phyloP scores from a whole-genome alignment of 2,888 invertebrate genomes.

The Beris morrisii region DNA sequence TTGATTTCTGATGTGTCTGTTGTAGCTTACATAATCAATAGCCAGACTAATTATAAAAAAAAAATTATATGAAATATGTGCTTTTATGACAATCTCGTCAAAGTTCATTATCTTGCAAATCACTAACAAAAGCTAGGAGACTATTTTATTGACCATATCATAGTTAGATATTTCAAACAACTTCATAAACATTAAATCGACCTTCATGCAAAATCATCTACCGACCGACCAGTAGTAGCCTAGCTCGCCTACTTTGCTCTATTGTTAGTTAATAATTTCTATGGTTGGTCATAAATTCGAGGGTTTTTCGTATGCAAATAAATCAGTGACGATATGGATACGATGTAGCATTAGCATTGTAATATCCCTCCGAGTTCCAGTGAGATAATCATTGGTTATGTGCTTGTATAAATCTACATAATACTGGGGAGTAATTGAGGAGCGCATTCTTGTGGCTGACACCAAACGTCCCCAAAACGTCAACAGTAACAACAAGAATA shows the following conservation, averaged over 20 bases:
- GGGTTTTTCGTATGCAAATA: slow-evolving; percentile 22
- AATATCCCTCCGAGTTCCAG: slow-evolving; percentile 7
- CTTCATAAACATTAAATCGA: too few species aligned
- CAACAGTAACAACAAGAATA: slow-evolving; percentile 1
- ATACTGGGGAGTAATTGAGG: slow-evolving; percentile 23
- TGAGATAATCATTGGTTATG: slow-evolving; percentile 19
- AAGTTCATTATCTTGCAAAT: too few species aligned
- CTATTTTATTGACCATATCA: too few species aligned
- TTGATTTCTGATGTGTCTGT: not conserved
- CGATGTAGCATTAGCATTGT: slow-evolving; percentile 3
- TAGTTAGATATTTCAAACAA: too few species aligned
- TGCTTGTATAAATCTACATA: not conserved
- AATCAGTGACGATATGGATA: not conserved
- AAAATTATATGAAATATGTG: too few species aligned
- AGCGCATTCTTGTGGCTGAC: slow-evolving; percentile 31
- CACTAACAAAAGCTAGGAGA: too few species aligned
- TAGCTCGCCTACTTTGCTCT: too few species aligned
- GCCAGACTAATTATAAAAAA: too few species aligned
- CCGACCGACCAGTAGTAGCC: too few species aligned
- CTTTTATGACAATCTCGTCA: too few species aligned
- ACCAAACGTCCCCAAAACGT: slow-evolving; percentile 13
- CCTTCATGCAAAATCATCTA: too few species aligned
- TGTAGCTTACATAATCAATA: too few species aligned
- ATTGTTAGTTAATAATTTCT: not conserved
- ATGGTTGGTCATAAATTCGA: slow-evolving; percentile 7